phyloP scores from a whole-genome alignment of 2,113 vertebrate genomes.

The Anseranas semipalmata region DNA sequence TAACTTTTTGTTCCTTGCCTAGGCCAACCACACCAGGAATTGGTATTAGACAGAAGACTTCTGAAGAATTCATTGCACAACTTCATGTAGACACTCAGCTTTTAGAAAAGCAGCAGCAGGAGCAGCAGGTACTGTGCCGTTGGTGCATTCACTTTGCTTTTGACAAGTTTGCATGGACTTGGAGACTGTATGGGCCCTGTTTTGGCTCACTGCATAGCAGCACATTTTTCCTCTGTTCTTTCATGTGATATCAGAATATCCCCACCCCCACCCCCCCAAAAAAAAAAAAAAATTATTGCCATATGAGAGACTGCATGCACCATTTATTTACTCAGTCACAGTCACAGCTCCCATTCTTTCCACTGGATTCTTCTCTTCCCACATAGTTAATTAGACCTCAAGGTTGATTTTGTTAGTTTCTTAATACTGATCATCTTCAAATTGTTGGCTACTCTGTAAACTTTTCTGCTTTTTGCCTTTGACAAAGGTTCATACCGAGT shows the following conservation, averaged over 20 bases:
- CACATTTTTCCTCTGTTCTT: neutral
- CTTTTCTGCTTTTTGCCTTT: neutral
- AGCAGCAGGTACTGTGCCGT: slow-evolving; percentile 42
- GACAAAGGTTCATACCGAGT: neutral
- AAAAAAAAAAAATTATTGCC: neutral
- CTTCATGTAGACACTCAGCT: slow-evolving; percentile 39
- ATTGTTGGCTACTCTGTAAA: neutral
- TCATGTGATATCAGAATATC: no score
- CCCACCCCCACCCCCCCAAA: neutral
- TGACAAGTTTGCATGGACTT: neutral
- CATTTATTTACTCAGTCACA: neutral
- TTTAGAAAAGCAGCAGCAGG: neutral
- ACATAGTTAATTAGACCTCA: neutral
- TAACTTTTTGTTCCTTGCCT: neutral
- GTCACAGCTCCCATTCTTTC: neutral
- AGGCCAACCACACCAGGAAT: slow-evolving; percentile 53
- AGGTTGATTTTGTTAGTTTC: neutral
- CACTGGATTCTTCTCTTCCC: neutral
- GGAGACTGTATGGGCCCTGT: neutral
- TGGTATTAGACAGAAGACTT: slow-evolving; percentile 50
- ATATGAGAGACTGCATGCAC: neutral
- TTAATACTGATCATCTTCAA: neutral
- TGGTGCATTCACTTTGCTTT: neutral
- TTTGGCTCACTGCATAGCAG: neutral
- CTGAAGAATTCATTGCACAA: slow-evolving; percentile 62